These are phyloP conservation scores for Caligus rogercresseyi DNA, from an alignment of 1,140 invertebrate genomes.

Conservation along the genomic window DNA sequence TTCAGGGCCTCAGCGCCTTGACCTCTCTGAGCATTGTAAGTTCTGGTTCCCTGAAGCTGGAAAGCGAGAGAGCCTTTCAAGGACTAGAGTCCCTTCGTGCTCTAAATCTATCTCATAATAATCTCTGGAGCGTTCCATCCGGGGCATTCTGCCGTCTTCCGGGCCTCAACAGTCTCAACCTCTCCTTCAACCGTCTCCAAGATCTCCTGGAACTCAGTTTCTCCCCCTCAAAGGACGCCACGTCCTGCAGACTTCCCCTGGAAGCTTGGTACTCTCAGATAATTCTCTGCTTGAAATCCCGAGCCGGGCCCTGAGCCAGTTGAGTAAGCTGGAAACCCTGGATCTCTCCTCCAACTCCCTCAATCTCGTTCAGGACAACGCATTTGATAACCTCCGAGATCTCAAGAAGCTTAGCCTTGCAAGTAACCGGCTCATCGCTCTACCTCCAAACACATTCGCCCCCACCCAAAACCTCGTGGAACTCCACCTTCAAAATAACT, in stretches of 20 bases:
- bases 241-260: constrained; percentile 44
- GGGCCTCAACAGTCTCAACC: constrained; percentile 42
- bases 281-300: constrained; percentile 54
- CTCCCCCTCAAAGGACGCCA: constrained; percentile 43
- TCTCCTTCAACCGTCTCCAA: constrained; percentile 66
- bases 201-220: constrained; percentile 55
- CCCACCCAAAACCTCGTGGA: constrained; percentile 55
- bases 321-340: constrained; percentile 28
- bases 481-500: constrained; percentile 63
- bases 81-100: constrained; percentile 41
- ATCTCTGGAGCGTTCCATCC: constrained; percentile 43
- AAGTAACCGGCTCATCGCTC: constrained; percentile 48
- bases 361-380: constrained; percentile 30
- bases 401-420: constrained; percentile 51
- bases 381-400: constrained; percentile 52
- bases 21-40: neutral
- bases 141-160: constrained; percentile 23
- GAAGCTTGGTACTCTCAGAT: constrained; percentile 47
- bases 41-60: neutral
- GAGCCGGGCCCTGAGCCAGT: constrained; percentile 45
- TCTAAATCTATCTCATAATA: constrained; percentile 46
- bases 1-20: neutral
- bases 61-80: constrained; percentile 41
- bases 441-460: constrained; percentile 51
- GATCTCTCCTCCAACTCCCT: constrained; percentile 22